Evolutionary conservation across 1,140 invertebrate species (phyloP), one percentile per base, ranked within the genome.

Genomic region (Streblospio benedicti): DNA sequence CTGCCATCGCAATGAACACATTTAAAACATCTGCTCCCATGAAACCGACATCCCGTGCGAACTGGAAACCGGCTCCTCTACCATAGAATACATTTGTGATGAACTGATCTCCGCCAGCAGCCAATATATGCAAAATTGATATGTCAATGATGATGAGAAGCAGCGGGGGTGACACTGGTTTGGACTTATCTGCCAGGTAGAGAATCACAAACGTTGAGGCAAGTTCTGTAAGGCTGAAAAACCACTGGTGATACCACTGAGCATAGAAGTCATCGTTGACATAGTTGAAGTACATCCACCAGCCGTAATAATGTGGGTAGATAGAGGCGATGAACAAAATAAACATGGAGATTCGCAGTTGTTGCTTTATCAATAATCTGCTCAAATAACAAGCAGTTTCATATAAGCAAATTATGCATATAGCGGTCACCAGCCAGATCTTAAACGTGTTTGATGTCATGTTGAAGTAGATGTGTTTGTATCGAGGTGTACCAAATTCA

Each of bases 401-500:
- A 70, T 90, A 90, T 25, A 86, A 78, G 5, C 79, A 68, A 45
- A 90, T 80, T 9, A 89, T 71, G 43, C 82, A 85, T 18, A 87
- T 60, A 3, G 87, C 83, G 1, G 85, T 83, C 2, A 85, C 72
- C 12, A 83, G 73, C 88, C 88, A 91, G 67, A 90, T 90, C 77
- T 89, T 87, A 51, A 86, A 78, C 4, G 83, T 85, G 62, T 87
- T 87, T 41, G 77, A 72, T 2, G 87, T 90, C 23, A 85, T 83
- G 70, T 91, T 90, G 75, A 91, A 90, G 72, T 90, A 91, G 69
- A 90, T 82, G 69, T 90, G 87, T 71, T 90, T 89, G 72, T 88
- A 89, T 1, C 58, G 56, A 31, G 63, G 52, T n/a, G 67, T 61
- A 4, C 33, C 43, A 56, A 73, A 72, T 38, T 90, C 88, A 70